A percentile compares a stretch with the other conserved stretches of the same genome.
Conservation (phyloP, 2,888 invertebrate species). For the Drosophila pseudotalamancana region DNA sequence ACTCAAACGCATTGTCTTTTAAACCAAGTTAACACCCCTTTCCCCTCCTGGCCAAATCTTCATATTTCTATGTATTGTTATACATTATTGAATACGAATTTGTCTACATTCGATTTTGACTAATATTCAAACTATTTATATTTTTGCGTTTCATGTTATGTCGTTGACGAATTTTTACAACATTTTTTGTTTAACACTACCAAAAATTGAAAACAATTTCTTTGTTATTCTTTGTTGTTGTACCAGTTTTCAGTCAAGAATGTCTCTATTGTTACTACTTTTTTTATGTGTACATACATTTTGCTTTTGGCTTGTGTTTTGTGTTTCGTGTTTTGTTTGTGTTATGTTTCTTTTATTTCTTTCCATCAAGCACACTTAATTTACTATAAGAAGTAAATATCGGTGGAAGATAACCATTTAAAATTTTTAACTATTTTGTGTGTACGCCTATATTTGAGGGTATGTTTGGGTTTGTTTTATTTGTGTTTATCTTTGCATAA, state of each 20-base stretch:
- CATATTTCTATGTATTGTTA: background rate
- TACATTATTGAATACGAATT: slow-evolving; percentile 12
- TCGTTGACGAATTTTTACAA: slow-evolving; percentile 44
- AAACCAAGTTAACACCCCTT: slow-evolving; percentile 1
- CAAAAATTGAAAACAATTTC: slow-evolving; percentile 35
- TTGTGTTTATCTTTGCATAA: slow-evolving; percentile 56
- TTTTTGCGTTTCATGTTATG: slow-evolving; percentile 42
- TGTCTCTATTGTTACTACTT: slow-evolving; percentile 41
- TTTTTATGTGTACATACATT: slow-evolving; percentile 47
- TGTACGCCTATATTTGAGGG: slow-evolving; percentile 22
- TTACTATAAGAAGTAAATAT: slow-evolving; percentile 22
- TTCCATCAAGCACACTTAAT: slow-evolving; percentile 41
- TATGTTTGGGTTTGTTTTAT: slow-evolving; percentile 39
- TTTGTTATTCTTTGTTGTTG: slow-evolving; percentile 25
- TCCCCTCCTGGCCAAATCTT: background rate
- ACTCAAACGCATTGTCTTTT: slow-evolving; percentile 15
- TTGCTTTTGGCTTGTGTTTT: slow-evolving; percentile 16
- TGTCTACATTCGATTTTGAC: slow-evolving; percentile 1
- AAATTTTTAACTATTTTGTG: slow-evolving; percentile 7
- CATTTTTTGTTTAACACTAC: too few relatives aligned
- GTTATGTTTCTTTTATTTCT: background rate
- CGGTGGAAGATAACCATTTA: background rate
- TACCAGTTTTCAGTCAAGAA: slow-evolving; percentile 26
- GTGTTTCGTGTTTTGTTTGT: slow-evolving; percentile 6
- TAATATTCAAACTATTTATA: slow-evolving; percentile 13